Evolutionary conservation across 2,797 vertebrate species (phyloP).

Genomic region (Sebastes miniatus): DNA sequence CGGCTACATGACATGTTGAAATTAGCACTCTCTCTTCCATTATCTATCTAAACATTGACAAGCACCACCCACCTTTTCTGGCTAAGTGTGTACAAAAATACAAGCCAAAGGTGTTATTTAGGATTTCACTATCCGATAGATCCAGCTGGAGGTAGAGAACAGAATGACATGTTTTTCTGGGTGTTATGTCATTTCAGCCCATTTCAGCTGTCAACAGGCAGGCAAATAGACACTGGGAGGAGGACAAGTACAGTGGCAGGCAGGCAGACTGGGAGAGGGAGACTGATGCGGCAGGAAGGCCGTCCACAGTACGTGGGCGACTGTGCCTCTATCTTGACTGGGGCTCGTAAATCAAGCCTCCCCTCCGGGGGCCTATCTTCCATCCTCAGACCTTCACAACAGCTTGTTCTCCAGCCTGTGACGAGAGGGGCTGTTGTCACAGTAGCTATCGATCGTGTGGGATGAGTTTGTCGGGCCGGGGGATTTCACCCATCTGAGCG

Average conservation of each 20-base stretch:
- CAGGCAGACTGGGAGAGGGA: constrained; percentile 33
- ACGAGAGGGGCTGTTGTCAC: constrained; percentile 75
- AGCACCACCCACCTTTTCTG: not conserved
- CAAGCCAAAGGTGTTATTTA: constrained; percentile 47
- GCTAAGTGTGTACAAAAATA: constrained; percentile 19
- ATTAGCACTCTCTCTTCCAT: constrained; percentile 29
- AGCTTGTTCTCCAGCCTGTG: constrained; percentile 77
- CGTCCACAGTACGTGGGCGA: constrained; percentile 62
- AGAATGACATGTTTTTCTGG: constrained; percentile 35
- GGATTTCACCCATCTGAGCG: constrained; percentile 71
- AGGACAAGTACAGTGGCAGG: constrained; percentile 43
- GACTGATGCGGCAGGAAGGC: constrained; percentile 71
- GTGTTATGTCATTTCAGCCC: constrained; percentile 56
- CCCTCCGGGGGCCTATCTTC: constrained; percentile 72
- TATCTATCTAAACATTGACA: constrained; percentile 20
- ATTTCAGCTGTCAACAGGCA: constrained; percentile 61
- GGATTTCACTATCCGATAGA: constrained; percentile 22
- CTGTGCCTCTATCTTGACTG: constrained; percentile 69
- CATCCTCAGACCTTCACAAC: constrained; percentile 75
- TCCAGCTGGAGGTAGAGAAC: constrained; percentile 31
- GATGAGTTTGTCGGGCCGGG: constrained; percentile 71
- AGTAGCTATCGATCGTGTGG: constrained; percentile 74
- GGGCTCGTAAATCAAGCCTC: constrained; percentile 75
- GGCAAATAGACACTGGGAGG: constrained; percentile 52
- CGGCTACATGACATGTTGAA: constrained; percentile 32